Conservation (phyloP, 23 tunicate genomes). For the Phallusia fumigata region DNA sequence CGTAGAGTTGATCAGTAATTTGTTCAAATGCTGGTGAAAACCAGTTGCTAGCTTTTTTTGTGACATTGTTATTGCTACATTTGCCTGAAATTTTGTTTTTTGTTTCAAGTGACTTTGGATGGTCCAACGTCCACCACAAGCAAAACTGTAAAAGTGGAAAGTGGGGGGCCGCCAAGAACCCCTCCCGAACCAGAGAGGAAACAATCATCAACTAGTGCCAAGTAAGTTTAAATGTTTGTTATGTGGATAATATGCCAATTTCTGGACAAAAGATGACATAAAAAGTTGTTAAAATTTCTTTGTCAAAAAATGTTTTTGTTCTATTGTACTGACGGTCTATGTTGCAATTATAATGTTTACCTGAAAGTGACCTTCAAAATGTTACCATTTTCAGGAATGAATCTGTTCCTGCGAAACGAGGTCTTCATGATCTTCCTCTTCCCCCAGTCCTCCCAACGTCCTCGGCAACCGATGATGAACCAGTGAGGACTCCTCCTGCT, state of each 20-base stretch:
- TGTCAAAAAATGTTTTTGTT: no score
- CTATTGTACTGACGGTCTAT: no score
- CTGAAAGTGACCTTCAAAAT: no score
- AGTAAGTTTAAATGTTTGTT: not conserved
- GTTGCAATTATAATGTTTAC: no score
- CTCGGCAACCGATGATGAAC: slow-evolving; percentile 37
- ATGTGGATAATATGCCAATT: no score
- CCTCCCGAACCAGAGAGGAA: not conserved
- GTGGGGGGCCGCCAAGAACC: not conserved
- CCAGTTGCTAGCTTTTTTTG: no score
- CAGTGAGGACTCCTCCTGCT: slow-evolving; percentile 51
- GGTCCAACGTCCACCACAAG: not conserved
- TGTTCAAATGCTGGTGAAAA: no score
- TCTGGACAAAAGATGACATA: no score
- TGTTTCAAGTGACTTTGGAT: slow-evolving; percentile 2
- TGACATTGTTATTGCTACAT: not conserved
- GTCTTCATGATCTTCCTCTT: slow-evolving; percentile 77
- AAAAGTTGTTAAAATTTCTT: no score
- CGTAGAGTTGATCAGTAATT: no score
- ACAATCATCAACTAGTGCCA: not conserved
- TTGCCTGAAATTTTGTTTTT: not conserved
- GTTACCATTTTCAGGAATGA: not conserved
- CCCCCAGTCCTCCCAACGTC: slow-evolving; percentile 66
- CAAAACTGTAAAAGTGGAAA: not conserved
- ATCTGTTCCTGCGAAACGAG: slow-evolving; percentile 27